phyloP scores from a whole-genome alignment of 2,888 invertebrate genomes.

The Lasioglossum calceatum region DNA sequence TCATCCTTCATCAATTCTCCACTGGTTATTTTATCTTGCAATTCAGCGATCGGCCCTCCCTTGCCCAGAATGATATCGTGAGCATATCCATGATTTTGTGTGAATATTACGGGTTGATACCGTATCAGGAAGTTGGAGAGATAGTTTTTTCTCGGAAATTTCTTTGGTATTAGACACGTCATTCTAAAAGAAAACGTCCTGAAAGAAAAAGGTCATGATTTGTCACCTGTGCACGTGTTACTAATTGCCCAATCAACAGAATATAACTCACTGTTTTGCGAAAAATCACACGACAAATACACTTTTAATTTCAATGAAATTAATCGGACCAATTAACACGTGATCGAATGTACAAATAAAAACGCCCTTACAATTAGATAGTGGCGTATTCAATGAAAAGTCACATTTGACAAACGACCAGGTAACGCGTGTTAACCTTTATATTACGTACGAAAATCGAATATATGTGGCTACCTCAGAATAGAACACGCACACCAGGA shows the following conservation, averaged over 20 bases:
- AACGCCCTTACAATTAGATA: background rate
- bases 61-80: conserved; percentile 28
- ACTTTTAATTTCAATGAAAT: conserved; percentile 24
- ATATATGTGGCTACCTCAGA: conserved; percentile 48
- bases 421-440: conserved; percentile 59
- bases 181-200: conserved; percentile 62
- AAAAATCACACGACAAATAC: conserved; percentile 8
- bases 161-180: conserved; percentile 70
- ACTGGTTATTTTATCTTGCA: conserved; percentile 86
- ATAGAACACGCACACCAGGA: conserved; percentile 54
- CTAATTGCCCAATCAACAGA: background rate
- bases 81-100: conserved; percentile 59
- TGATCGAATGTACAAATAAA: conserved; percentile 2
- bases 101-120: conserved; percentile 41
- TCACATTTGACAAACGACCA: conserved; percentile 34
- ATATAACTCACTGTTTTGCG: conserved; percentile 15
- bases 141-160: conserved; percentile 58
- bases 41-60: conserved; percentile 85
- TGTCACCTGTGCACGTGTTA: conserved; percentile 18
- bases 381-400: conserved; percentile 30
- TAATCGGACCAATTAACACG: background rate
- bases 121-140: conserved; percentile 66
- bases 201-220: conserved; percentile 41
- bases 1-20: conserved; percentile 89
- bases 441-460: conserved; percentile 50